A percentile compares a stretch with the other conserved stretches of the same genome.
phyloP scores from a whole-genome alignment of 2,113 vertebrate species.

The Amphilophus citrinellus region DNA sequence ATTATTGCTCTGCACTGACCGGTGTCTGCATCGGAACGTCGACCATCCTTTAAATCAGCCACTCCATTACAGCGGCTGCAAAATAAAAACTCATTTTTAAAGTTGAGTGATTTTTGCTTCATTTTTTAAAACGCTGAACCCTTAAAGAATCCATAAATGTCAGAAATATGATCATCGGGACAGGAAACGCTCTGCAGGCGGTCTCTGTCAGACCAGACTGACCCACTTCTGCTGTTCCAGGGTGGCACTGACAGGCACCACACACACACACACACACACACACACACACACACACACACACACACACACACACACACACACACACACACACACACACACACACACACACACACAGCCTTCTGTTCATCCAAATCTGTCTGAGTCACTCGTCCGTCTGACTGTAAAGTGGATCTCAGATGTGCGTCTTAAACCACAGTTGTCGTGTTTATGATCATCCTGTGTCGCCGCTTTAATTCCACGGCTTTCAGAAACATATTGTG shows the following conservation, averaged over 20 bases:
- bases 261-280: background rate
- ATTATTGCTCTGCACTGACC: background rate
- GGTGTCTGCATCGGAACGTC: too few species aligned
- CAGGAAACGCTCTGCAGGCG: background rate
- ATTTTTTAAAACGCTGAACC: background rate
- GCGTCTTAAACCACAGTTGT: too few species aligned
- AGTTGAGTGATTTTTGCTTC: background rate
- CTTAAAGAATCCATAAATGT: background rate
- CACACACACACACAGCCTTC: background rate
- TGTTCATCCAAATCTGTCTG: constrained; percentile 6
- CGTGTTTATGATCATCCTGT: background rate
- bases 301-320: background rate
- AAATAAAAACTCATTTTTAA: background rate
- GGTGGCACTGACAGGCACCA: background rate
- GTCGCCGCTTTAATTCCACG: background rate
- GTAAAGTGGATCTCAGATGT: background rate
- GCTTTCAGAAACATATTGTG: background rate
- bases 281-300: background rate
- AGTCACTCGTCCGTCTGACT: background rate
- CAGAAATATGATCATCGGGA: too few species aligned
- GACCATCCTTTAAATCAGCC: background rate
- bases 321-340: background rate
- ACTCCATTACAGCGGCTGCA: background rate
- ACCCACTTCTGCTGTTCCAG: constrained; percentile 53
- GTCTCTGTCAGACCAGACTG: constrained; percentile 9